Conservation (phyloP, 1,140 invertebrate species). For the Asobara japonica region DNA sequence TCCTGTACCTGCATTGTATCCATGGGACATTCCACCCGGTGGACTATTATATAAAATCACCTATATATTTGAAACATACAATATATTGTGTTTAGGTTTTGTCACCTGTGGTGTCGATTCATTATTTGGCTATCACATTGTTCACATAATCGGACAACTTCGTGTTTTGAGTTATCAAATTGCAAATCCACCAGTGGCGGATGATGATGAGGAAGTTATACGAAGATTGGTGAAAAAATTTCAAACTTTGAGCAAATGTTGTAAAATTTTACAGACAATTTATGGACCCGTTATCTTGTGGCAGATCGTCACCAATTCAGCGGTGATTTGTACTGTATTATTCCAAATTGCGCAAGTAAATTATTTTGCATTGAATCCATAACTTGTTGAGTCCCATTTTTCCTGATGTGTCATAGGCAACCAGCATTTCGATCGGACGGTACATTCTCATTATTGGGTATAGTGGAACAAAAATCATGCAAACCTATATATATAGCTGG, state of each 20-base stretch:
- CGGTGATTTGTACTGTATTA: conserved; percentile 43
- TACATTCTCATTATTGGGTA: neutral
- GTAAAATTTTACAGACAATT: conserved; percentile 36
- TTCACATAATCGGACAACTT: conserved; percentile 41
- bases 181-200: conserved; percentile 25
- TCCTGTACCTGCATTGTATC: conserved; percentile 28
- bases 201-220: conserved; percentile 20
- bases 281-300: conserved; percentile 44
- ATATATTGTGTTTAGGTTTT: conserved; percentile 22
- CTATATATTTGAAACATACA: conserved; percentile 34
- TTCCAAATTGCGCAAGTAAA: conserved; percentile 35
- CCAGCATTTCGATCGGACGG: neutral
- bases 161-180: conserved; percentile 27
- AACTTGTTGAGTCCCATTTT: neutral
- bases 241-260: conserved; percentile 26
- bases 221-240: conserved; percentile 33
- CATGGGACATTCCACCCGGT: conserved; percentile 28
- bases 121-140: conserved; percentile 41
- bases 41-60: conserved; percentile 37
- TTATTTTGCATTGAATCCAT: neutral
- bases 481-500: conserved; percentile 33
- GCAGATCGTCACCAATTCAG: conserved; percentile 38
- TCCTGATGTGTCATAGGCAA: neutral
- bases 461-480: conserved; percentile 20
- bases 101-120: conserved; percentile 44